Conservation (phyloP, 1,140 invertebrate genomes). For the Ceratina calcarata region DNA sequence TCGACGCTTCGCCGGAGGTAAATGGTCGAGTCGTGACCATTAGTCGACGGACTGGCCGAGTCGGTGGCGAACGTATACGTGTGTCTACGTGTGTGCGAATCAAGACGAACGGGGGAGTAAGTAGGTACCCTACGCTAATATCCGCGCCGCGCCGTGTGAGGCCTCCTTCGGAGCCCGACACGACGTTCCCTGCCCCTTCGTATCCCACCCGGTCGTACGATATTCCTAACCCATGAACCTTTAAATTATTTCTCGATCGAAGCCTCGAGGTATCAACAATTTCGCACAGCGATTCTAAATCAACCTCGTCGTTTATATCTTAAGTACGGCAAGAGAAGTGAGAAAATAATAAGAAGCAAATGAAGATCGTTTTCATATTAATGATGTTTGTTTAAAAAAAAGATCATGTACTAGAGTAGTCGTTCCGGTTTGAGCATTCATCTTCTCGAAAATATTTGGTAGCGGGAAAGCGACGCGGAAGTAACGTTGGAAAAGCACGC, state of each 20-base stretch:
- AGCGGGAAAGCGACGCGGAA: neutral
- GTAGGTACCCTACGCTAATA: constrained; percentile 61
- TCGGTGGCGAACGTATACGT: constrained; percentile 42
- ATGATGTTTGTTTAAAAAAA: too few species aligned
- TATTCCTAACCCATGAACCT: constrained; percentile 19
- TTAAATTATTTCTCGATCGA: constrained; percentile 46
- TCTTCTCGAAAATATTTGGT: neutral
- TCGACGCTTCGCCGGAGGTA: constrained; percentile 80
- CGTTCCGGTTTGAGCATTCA: neutral
- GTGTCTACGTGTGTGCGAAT: constrained; percentile 64
- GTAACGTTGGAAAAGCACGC: neutral
- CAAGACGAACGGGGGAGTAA: constrained; percentile 51
- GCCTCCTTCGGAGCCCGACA: constrained; percentile 53
- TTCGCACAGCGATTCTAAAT: too few species aligned
- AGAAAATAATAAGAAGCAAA: too few species aligned
- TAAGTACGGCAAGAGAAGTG: too few species aligned
- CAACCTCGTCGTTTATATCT: too few species aligned
- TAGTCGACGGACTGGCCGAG: constrained; percentile 71
- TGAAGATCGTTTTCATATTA: too few species aligned
- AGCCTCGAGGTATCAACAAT: too few species aligned
- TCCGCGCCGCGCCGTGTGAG: constrained; percentile 70
- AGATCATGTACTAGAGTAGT: too few species aligned
- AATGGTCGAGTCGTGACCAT: constrained; percentile 81
- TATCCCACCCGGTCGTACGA: neutral
- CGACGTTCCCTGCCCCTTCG: constrained; percentile 34